Evolutionary conservation across 2,797 vertebrate species (phyloP).

Genomic region (Diplodus sargus): DNA sequence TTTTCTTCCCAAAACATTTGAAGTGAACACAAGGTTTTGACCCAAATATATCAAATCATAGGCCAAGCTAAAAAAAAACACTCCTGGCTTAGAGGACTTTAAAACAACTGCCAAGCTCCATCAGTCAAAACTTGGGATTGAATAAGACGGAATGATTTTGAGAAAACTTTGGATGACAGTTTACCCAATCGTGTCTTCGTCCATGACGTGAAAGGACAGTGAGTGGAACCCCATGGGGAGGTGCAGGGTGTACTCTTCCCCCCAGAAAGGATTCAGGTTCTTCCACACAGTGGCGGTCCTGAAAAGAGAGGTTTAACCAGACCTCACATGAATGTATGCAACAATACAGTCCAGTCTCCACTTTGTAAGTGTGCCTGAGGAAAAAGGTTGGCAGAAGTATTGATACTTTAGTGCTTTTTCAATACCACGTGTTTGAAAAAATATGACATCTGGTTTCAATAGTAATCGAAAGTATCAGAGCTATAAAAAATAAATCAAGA

Average conservation of each 20-base stretch:
- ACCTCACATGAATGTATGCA: neutral
- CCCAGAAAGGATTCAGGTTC: slow-evolving; percentile 94
- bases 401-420: too few relatives aligned
- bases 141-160: slow-evolving; percentile 29
- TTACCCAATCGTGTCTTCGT: slow-evolving; percentile 93
- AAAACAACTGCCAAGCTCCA: slow-evolving; percentile 16
- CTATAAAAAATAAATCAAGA: too few relatives aligned
- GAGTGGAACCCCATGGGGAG: slow-evolving; percentile 90
- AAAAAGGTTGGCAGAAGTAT: too few relatives aligned
- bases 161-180: neutral
- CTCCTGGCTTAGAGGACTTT: slow-evolving; percentile 5
- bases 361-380: neutral
- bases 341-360: neutral
- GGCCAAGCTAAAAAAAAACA: slow-evolving; percentile 60
- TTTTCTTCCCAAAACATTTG: slow-evolving; percentile 56
- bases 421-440: too few relatives aligned
- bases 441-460: too few relatives aligned
- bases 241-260: slow-evolving; percentile 92
- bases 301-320: slow-evolving; percentile 40
- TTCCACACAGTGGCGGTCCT: slow-evolving; percentile 94
- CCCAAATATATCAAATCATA: slow-evolving; percentile 43
- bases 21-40: slow-evolving; percentile 42
- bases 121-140: slow-evolving; percentile 19
- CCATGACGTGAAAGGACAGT: slow-evolving; percentile 91
- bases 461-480: too few relatives aligned